These are phyloP conservation scores for Malacoctenus gilli DNA, from an alignment of 2,797 vertebrate species.

Conservation along the genomic window DNA sequence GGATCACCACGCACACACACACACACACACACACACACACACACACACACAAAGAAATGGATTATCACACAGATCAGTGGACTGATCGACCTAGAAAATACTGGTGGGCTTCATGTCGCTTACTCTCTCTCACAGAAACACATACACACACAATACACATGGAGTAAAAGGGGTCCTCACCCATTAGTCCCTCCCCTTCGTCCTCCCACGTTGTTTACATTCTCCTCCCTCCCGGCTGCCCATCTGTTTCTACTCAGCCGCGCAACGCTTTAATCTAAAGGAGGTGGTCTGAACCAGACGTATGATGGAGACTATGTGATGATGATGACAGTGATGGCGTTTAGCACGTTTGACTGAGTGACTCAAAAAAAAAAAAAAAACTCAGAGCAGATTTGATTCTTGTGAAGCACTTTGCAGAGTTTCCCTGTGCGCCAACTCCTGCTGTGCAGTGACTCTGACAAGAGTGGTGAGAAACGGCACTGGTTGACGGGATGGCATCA, in stretches of 20 bases:
- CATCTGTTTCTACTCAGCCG: conserved; percentile 60
- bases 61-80: conserved; percentile 66
- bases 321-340: no score
- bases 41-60: conserved; percentile 17
- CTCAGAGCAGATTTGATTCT: no score
- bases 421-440: no score
- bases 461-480: conserved; percentile 49
- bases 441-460: conserved; percentile 5
- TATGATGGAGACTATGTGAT: background rate
- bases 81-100: conserved; percentile 69
- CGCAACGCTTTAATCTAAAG: conserved; percentile 30
- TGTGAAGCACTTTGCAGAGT: no score
- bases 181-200: conserved; percentile 36
- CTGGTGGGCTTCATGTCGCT: conserved; percentile 31
- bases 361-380: no score
- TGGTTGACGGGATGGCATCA: conserved; percentile 38
- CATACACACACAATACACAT: conserved; percentile 7
- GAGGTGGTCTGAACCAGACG: conserved; percentile 4
- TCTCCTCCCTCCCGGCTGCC: conserved; percentile 55
- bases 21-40: background rate
- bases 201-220: conserved; percentile 60
- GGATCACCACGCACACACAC: conserved; percentile 25
- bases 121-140: conserved; percentile 17
- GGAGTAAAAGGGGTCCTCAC: conserved; percentile 30
- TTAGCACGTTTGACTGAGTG: no score